Base-by-base conservation (phyloP, 2,888 invertebrate genomes). In the Lapara coniferarum region DNA sequence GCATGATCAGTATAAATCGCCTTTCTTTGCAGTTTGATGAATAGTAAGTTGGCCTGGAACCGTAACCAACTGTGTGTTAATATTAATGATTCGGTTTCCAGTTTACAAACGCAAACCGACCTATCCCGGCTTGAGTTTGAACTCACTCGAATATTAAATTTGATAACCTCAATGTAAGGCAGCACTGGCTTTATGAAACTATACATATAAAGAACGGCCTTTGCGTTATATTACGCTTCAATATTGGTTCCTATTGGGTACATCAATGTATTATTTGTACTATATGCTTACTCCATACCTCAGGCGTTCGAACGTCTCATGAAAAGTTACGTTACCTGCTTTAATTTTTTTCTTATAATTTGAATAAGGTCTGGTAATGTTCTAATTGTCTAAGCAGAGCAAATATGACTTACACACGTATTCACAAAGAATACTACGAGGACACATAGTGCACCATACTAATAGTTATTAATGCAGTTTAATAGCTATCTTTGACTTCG, bases 71-170 rank as follows among this genome's bases (percentile, higher is more conserved):
- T 57, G 13, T 63, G 46, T 56, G 67, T 46, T 55, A 67, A 67
- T 56, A 67, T 56, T 55, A 67, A 67, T 56, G 56, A 13, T 8
- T 19, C 37, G 44, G 57, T 66, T 53, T 53, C 67, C 67, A 37
- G 53, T 53, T 53, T 53, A 8, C 16, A 56, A 56, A 67, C 25
- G 16, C 51, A 46, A 13, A 67, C 10, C 44, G 46, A 55, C 4
- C 30, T 30, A 25, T 52, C 10, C 13, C 44, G 46, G 0, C 19
- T 10, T 8, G 44, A 46, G 56, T 56, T 67, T 56, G 55, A 12
- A 13, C 49, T 46, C 46, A 19, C 19, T 49, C 13, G 49, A 63
- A 63, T 63, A 63, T 63, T 63, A 63, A 25, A 63, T 63, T 63
- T 63, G 63, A 49, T 63, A 63, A 63, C 63, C 63, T 49, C 55